Base-by-base conservation (phyloP, 2,113 vertebrate genomes). In the Seriola rivoliana region DNA sequence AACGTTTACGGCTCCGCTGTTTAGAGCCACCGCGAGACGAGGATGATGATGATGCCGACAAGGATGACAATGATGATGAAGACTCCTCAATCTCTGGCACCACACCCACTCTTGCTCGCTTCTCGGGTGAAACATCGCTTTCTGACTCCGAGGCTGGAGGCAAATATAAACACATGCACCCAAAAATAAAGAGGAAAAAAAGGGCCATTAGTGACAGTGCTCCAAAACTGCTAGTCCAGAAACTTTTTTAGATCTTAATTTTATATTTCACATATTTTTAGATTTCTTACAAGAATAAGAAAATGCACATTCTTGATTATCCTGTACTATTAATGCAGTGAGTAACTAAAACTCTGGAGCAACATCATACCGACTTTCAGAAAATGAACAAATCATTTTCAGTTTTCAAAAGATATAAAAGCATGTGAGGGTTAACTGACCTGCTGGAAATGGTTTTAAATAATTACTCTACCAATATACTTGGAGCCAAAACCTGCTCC, bases 1-100 rank as follows among this genome's bases (percentile, higher is more conserved):
- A 99, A 75, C 98, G 97, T 80, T 97, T 97, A 90, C 97, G 97
- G 89, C 96, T 98, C 95, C 97, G 97, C 95, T 98, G 98, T 96
- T 99, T 99, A 75, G 97, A 95, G 72, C 89, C 86, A 32, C 88
- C 73, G 82, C 97, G 97, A 91, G 94, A 95, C 32, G 78, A 88
- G 4, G 88, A 84, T 23, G 84, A 80, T 11, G 57, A 75, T 8
- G 84, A 88, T 21, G 89, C 69, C 1, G 90, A 90, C 16, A 82
- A 80, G 50, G 86, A 90, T 40, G 91, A 89, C 9, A 81, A 93
- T 16, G 88, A 85, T 6, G 89, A 91, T 57, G 89, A 90, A 36
- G 93, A 92, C 87, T 94, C 95, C 88, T 97, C 95, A 73, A 95
- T 94, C 58, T 95, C 88, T 54, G 95, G 94, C 80, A 97, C 94